phyloP scores from a whole-genome alignment of 2,797 vertebrate genomes.

The Brachyalestes nurse region DNA sequence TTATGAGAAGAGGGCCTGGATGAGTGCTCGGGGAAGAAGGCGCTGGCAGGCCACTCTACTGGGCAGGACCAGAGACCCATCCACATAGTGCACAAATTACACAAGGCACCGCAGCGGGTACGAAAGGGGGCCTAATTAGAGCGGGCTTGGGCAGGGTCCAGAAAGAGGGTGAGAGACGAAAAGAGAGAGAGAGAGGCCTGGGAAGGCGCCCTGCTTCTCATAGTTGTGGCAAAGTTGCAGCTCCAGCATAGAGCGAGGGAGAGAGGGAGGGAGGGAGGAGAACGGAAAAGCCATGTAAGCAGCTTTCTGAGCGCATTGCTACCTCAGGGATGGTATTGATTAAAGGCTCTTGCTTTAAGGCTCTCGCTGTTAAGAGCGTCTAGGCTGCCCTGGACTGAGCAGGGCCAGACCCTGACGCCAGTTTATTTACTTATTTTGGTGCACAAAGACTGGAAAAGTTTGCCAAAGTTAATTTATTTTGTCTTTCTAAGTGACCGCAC shows the following conservation, averaged over 20 bases:
- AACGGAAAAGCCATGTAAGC: conserved; percentile 72
- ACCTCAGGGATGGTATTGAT: conserved; percentile 76
- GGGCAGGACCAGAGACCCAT: conserved; percentile 84
- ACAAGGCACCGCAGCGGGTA: conserved; percentile 88
- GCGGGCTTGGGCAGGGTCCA: conserved; percentile 76
- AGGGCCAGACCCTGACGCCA: conserved; percentile 28
- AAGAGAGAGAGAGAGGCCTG: conserved; percentile 36
- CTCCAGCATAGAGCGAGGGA: conserved; percentile 69
- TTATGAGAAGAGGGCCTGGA: conserved; percentile 77
- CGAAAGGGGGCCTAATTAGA: conserved; percentile 88
- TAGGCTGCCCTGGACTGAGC: conserved; percentile 44
- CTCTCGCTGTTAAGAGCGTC: conserved; percentile 47
- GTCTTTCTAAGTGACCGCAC: not conserved
- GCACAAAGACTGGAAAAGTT: conserved; percentile 11
- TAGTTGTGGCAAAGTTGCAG: conserved; percentile 82
- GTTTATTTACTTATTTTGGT: conserved; percentile 31
- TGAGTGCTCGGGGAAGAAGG: conserved; percentile 76
- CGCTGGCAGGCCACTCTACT: conserved; percentile 84
- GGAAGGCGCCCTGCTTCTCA: conserved; percentile 73
- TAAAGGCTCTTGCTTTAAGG: conserved; percentile 64
- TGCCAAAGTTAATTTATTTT: conserved; percentile 7
- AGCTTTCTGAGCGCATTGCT: conserved; percentile 65
- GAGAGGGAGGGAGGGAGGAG: conserved; percentile 66
- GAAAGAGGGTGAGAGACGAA: conserved; percentile 18
- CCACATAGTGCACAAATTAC: conserved; percentile 89